These are phyloP conservation scores for Pteruthius melanotis DNA, from an alignment of 2,113 vertebrate species.

Conservation along the genomic window DNA sequence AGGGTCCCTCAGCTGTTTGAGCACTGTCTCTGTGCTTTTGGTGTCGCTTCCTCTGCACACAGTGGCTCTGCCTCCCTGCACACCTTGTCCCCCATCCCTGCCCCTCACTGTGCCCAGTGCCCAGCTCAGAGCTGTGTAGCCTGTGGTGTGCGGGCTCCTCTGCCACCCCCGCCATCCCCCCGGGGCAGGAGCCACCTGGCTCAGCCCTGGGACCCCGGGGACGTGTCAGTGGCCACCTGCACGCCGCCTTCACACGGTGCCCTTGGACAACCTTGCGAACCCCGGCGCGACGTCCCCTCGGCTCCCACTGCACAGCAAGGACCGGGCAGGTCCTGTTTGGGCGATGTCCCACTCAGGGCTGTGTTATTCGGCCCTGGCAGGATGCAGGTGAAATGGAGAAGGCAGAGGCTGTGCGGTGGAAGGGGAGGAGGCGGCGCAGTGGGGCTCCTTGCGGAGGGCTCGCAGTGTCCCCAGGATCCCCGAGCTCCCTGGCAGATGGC, in stretches of 20 bases:
- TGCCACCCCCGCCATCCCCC: neutral
- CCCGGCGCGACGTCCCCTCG: accelerated
- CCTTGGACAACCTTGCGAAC: neutral
- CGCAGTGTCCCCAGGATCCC: neutral
- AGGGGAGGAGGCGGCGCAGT: accelerated
- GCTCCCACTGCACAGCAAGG: accelerated
- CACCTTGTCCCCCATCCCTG: neutral
- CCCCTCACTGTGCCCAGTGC: neutral
- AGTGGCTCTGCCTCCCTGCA: neutral
- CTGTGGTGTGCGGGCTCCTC: neutral
- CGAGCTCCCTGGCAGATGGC: slow-evolving; percentile 2
- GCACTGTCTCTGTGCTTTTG: neutral
- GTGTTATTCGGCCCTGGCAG: neutral
- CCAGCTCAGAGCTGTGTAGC: neutral
- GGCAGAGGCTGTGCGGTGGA: neutral
- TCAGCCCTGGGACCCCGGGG: neutral
- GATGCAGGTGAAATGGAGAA: neutral
- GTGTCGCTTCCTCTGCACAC: neutral
- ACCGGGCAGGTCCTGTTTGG: accelerated
- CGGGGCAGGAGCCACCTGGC: neutral
- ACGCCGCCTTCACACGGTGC: accelerated
- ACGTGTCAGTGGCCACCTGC: neutral
- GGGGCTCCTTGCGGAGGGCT: neutral
- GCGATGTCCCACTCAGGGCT: neutral
- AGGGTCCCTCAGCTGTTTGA: neutral